phyloP scores from a whole-genome alignment of 2,797 vertebrate species.

The Danio jaintianensis region DNA sequence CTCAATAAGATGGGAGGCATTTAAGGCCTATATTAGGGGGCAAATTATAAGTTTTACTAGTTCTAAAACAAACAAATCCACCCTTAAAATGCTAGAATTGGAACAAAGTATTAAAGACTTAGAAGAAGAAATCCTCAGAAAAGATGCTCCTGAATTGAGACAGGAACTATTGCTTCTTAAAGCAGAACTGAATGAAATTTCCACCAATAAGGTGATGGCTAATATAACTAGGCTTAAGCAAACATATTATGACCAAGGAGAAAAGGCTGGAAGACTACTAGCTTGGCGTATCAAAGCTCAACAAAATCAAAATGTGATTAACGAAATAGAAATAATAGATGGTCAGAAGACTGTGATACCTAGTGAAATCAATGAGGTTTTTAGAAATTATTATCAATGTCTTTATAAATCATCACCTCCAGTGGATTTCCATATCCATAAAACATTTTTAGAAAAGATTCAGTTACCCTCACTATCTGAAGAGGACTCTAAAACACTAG shows the following conservation, averaged over 20 bases:
- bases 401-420: neutral
- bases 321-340: neutral
- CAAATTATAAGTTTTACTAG: neutral
- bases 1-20: neutral
- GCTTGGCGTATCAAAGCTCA: constrained; percentile 9
- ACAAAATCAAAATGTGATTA: constrained; percentile 4
- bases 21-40: neutral
- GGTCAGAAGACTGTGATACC: neutral
- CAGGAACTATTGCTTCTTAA: neutral
- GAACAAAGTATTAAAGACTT: neutral
- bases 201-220: neutral
- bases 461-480: neutral
- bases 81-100: neutral
- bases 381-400: neutral
- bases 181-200: neutral
- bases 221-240: neutral
- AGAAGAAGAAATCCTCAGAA: neutral
- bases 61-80: neutral
- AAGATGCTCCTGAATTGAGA: neutral
- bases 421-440: neutral
- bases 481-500: too few relatives aligned
- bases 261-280: constrained; percentile 1
- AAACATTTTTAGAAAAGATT: neutral
- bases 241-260: constrained; percentile 8
- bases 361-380: neutral